Percentiles rank a stretch among this genome's conserved stretches.
phyloP scores from a whole-genome alignment of 2,888 invertebrate genomes.

The Epirrhoe alternata region DNA sequence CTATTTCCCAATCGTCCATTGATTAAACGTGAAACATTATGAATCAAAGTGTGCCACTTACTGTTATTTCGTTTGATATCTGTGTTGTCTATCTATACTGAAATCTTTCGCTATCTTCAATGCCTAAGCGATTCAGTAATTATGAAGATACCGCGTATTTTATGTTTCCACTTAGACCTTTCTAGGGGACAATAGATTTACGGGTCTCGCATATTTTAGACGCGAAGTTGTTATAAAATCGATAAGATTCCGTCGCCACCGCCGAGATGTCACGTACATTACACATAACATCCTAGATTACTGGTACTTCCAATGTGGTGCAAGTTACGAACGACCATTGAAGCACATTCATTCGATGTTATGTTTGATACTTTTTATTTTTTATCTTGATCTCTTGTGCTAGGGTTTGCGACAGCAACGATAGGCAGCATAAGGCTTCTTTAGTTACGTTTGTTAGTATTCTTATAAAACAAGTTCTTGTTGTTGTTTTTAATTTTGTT shows the following conservation, averaged over 20 bases:
- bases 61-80: neutral
- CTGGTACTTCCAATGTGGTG: slow-evolving; percentile 48
- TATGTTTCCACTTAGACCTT: neutral
- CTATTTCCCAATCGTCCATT: neutral
- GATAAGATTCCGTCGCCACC: slow-evolving; percentile 70
- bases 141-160: neutral
- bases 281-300: slow-evolving; percentile 72
- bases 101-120: neutral
- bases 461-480: too few relatives aligned
- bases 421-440: too few relatives aligned
- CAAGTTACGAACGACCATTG: slow-evolving; percentile 33
- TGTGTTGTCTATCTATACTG: neutral
- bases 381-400: neutral
- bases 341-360: neutral
- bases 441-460: neutral
- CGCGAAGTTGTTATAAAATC: slow-evolving; percentile 45
- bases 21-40: neutral
- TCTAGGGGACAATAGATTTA: slow-evolving; percentile 32
- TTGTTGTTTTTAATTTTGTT: too few relatives aligned
- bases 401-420: too few relatives aligned
- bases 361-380: neutral
- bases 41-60: neutral
- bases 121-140: neutral
- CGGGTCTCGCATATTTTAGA: slow-evolving; percentile 36
- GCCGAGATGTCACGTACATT: slow-evolving; percentile 70